phyloP scores from a whole-genome alignment of 2,797 vertebrate genomes.

The Enteromius viviparus region DNA sequence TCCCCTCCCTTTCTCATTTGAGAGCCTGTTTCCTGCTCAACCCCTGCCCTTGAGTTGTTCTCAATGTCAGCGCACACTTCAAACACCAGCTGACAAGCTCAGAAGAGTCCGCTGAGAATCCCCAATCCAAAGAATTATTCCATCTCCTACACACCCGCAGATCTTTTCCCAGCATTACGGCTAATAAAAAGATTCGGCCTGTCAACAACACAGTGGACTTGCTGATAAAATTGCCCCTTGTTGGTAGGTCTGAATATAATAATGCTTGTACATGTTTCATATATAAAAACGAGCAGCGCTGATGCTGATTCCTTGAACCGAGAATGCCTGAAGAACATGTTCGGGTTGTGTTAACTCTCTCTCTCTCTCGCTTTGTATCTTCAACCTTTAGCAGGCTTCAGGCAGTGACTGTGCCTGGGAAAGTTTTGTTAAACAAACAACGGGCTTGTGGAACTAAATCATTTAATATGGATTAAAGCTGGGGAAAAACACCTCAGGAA shows the following conservation, averaged over 20 bases:
- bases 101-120: slow-evolving; percentile 72
- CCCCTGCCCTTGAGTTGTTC: slow-evolving; percentile 71
- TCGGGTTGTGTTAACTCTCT: slow-evolving; percentile 9
- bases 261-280: background rate
- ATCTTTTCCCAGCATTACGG: slow-evolving; percentile 82
- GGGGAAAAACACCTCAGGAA: slow-evolving; percentile 59
- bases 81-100: slow-evolving; percentile 70
- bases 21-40: slow-evolving; percentile 60
- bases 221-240: background rate
- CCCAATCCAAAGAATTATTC: slow-evolving; percentile 74
- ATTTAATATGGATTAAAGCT: slow-evolving; percentile 68
- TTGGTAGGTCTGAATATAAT: background rate
- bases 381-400: slow-evolving; percentile 41
- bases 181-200: slow-evolving; percentile 81
- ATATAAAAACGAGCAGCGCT: background rate
- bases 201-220: slow-evolving; percentile 61
- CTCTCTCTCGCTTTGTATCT: slow-evolving; percentile 16
- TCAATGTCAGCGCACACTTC: slow-evolving; percentile 76
- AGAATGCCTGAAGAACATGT: slow-evolving; percentile 6
- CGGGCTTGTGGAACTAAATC: slow-evolving; percentile 54
- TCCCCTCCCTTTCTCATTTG: slow-evolving; percentile 59
- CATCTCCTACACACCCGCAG: slow-evolving; percentile 66
- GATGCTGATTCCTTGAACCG: background rate
- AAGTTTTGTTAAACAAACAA: slow-evolving; percentile 40
- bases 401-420: slow-evolving; percentile 48